Base-by-base conservation (phyloP, 1,140 invertebrate genomes). In the Ceratitis capitata region DNA sequence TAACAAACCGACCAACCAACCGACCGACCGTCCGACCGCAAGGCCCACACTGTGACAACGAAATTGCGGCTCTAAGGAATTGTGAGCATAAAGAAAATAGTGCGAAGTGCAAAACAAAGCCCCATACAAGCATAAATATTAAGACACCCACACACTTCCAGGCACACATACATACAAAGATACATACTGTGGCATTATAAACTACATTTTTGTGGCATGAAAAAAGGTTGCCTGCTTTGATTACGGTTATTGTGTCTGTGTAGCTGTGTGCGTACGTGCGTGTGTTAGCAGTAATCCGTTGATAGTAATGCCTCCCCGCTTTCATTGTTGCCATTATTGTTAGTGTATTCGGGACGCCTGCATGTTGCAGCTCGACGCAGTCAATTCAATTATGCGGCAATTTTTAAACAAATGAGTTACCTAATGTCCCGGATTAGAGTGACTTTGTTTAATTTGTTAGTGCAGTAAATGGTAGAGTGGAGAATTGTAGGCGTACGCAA, bases 321-420 rank as follows among this genome's bases (percentile, higher is more conserved):
- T 64, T 64, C 58, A 29, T 64, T 64, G 58, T 32, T 14, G 9
- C 16, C 16, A 53, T 53, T 53, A 19, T 53, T 19, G 14, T 19
- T 6, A 39, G 61, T 12, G n/a, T 16, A 35, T 35, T 35, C 16
- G 6, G 3, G 61, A 16, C 61, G 69, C 19, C n/a, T 35, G 69
- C n/a, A 26, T 78, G 39, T 78, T 69, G 61, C 61, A 69, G 32
- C 32, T 32, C 14, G 32, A 19, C 14, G 32, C 26, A 69, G 32
- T 69, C 29, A 69, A 69, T 69, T 69, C 61, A 69, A 69, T 69
- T 69, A 69, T 39, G 61, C 61, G 32, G 14, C 61, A 9, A 7
- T 35, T 69, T 69, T 69, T 69, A 69, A 69, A 69, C 61, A 69
- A 69, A 69, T 69, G 61, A 69, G 61, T 39, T 69, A 69, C 16